These are phyloP conservation scores for Lordiphosa clarofinis DNA, from an alignment of 1,140 invertebrate species.

Conservation along the genomic window DNA sequence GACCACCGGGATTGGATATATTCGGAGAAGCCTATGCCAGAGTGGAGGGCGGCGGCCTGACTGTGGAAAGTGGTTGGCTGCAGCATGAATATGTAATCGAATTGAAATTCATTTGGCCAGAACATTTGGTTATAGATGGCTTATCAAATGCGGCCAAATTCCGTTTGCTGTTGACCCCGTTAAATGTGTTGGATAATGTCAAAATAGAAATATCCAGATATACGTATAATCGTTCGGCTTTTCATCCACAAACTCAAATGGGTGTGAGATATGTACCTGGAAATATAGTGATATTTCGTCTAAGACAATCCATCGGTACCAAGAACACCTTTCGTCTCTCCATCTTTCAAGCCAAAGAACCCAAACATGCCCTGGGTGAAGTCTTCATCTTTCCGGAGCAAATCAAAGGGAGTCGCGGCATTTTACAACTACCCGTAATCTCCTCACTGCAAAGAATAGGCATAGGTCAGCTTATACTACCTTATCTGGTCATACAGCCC, in stretches of 20 bases:
- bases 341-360: slow-evolving; percentile 26
- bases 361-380: slow-evolving; percentile 84
- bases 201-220: slow-evolving; percentile 49
- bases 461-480: slow-evolving; percentile 80
- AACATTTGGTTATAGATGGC: slow-evolving; percentile 36
- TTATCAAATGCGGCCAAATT: slow-evolving; percentile 13
- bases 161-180: slow-evolving; percentile 32
- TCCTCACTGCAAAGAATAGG: slow-evolving; percentile 17
- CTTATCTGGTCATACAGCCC: slow-evolving; percentile 85
- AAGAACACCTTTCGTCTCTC: slow-evolving; percentile 40
- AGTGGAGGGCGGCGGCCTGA: slow-evolving; percentile 83
- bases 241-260: slow-evolving; percentile 26
- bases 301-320: slow-evolving; percentile 43
- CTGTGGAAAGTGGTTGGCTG: slow-evolving; percentile 83
- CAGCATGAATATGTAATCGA: slow-evolving; percentile 91
- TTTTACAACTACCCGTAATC: slow-evolving; percentile 82
- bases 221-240: slow-evolving; percentile 53
- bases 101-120: slow-evolving; percentile 84
- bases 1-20: slow-evolving; percentile 80
- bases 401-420: slow-evolving; percentile 85
- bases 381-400: slow-evolving; percentile 84
- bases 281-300: slow-evolving; percentile 47
- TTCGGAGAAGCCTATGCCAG: slow-evolving; percentile 82
- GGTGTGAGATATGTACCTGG: slow-evolving; percentile 48
- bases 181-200: slow-evolving; percentile 43